Evolutionary conservation across 1,140 invertebrate species (phyloP), one percentile per base, ranked within the genome.

Genomic region (Orius insidiosus): DNA sequence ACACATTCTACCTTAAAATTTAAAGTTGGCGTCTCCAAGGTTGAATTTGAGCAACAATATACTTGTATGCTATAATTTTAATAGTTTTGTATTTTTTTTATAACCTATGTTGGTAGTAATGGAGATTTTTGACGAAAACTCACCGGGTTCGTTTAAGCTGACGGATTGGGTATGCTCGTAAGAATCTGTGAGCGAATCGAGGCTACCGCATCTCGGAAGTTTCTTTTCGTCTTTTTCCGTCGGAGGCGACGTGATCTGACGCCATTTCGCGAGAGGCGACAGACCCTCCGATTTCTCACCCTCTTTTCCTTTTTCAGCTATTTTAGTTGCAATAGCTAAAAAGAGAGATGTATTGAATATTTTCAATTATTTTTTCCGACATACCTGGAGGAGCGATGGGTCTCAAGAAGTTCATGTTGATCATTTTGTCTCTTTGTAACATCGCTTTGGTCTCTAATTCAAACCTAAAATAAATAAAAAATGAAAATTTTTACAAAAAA

Each of bases 381-480:
- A 39, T 10, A 34, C 46, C 35, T 31, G 46, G 19, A 19, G 19
- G 11, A 32, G 38, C 33, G 9, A 32, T 15, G 16, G 44, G 32
- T 35, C 34, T 36, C 35, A 40, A 8, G 31, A 16, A 36, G 11
- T 47, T 38, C 15, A 40, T 38, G 11, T 38, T 41, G 61, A 54
- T 71, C 67, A 1, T 63, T 60, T 14, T 65, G 60, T 74, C 70
- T 40, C 72, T 60, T 31, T 72, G 67, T n/a, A 81, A 55, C 65
- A 78, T 72, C 11, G 76, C 77, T 53, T 74, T 68, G 0, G 78
- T 75, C 58, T 81, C 79, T 55, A 77, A 65, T 55, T 82, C 79
- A 57, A 81, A 80, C 52, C 57, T 56, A 35, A 35, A 49, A 44
- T 18, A 15, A 15, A n/a, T 15, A 47, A 30, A 14, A 24, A 40